A percentile compares a stretch with the other conserved stretches of the same genome.
These are phyloP conservation scores for Thripadectes ignobilis DNA, from an alignment of 2,797 vertebrate genomes.

Conservation along the genomic window DNA sequence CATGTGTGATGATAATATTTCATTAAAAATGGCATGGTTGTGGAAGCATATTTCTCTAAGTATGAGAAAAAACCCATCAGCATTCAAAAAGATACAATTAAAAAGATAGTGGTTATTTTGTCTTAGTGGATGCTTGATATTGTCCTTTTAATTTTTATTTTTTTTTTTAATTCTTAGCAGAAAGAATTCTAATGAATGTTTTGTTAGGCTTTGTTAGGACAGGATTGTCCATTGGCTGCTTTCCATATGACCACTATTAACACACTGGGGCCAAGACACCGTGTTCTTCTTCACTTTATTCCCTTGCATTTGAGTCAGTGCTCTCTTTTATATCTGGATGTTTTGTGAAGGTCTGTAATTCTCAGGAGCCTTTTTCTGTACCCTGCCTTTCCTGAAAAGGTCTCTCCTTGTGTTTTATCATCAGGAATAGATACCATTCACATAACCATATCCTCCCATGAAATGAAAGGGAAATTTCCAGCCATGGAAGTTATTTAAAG, in stretches of 20 bases:
- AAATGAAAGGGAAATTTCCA: not conserved
- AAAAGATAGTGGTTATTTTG: not conserved
- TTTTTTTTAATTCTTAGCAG: not conserved
- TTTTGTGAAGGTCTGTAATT: not conserved
- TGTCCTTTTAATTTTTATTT: not conserved
- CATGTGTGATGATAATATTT: not conserved
- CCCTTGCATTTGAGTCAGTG: not conserved
- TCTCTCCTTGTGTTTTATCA: not conserved
- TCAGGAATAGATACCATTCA: not conserved
- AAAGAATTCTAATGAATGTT: not conserved
- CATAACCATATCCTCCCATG: not conserved
- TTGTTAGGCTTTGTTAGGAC: not conserved
- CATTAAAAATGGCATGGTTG: not conserved
- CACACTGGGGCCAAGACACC: not conserved
- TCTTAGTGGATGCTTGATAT: not conserved
- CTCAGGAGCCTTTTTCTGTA: not conserved
- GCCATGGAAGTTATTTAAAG: not conserved
- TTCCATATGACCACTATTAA: not conserved
- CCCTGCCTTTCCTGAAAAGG: not conserved
- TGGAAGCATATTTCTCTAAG: not conserved
- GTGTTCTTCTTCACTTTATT: not conserved
- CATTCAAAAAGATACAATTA: not conserved
- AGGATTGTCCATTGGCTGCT: not conserved
- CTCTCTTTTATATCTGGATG: not conserved
- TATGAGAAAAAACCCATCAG: not conserved